Conservation (phyloP, 1,140 invertebrate species). For the Euborellia annulipes region DNA sequence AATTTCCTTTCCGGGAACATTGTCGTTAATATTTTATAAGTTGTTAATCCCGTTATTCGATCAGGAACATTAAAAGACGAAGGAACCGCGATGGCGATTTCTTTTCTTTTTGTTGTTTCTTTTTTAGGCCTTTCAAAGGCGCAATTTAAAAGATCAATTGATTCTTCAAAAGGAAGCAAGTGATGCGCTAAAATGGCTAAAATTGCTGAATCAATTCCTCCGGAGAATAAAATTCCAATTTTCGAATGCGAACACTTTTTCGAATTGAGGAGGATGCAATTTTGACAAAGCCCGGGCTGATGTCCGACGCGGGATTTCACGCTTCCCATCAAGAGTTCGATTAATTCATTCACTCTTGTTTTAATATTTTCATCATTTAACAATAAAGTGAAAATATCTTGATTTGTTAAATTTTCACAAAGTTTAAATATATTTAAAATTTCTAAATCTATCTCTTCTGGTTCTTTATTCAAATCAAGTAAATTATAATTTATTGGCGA, state of each 20-base stretch:
- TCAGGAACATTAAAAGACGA: slow-evolving; percentile 55
- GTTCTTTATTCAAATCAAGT: slow-evolving; percentile 16
- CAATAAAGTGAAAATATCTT: slow-evolving; percentile 23
- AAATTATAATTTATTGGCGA: slow-evolving; percentile 21
- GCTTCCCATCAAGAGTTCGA: slow-evolving; percentile 40
- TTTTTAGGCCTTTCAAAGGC: slow-evolving; percentile 61
- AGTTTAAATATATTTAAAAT: slow-evolving; percentile 24
- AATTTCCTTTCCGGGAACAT: slow-evolving; percentile 51
- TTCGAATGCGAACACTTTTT: slow-evolving; percentile 47
- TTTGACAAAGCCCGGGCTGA: slow-evolving; percentile 47
- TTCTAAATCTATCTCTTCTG: slow-evolving; percentile 23
- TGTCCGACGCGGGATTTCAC: slow-evolving; percentile 42
- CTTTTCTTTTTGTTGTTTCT: slow-evolving; percentile 2
- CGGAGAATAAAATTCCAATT: slow-evolving; percentile 82
- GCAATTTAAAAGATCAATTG: slow-evolving; percentile 92
- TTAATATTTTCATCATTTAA: slow-evolving; percentile 25
- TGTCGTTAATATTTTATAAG: slow-evolving; percentile 50
- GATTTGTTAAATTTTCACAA: slow-evolving; percentile 3
- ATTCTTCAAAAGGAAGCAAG: slow-evolving; percentile 45
- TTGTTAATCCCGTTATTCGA: slow-evolving; percentile 55
- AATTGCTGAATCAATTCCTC: slow-evolving; percentile 86
- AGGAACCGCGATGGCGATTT: neutral
- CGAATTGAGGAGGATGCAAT: slow-evolving; percentile 28
- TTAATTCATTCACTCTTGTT: slow-evolving; percentile 30
- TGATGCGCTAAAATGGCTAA: slow-evolving; percentile 64